Evolutionary conservation across 2,113 vertebrate genomes (phyloP), one percentile per base, ranked within the genome.

Genomic region (Petrocephalus zakoni): DNA sequence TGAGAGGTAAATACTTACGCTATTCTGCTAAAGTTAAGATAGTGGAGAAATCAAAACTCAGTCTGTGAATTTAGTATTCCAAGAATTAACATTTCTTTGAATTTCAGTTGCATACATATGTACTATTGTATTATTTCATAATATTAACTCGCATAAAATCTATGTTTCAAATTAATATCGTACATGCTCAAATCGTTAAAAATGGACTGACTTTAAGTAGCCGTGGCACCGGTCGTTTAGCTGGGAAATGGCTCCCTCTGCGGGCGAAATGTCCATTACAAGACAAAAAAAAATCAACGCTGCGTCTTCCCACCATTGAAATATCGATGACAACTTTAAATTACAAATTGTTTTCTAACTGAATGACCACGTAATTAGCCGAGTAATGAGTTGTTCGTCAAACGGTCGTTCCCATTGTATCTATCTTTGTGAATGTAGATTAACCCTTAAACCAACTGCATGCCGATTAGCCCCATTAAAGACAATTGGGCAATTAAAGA

Each of bases 361-460:
- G 84, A 85, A 53, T 53, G 13, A 85, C 84, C 51, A 25, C 2
- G 22, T 85, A 85, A 87, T 87, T 58, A 61, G 53, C 15, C 1
- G 53, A 61, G 34, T 58, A 87, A 87, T 61, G 85, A 87, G 17
- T 46, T 64, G 13, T 11, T 85, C 5, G 0, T 52, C 53, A 19
- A 53, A 47, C 9, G 11, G 2, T 17, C 72, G 25, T 47, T 25
- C 34, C 42, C 4, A 82, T 42, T 88, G 47, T 81, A 22, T 78
- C 34, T 37, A 56, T n/a, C 87, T 82, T 88, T 81, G 52, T 46
- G 51, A 88, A 81, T 52, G 29, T 42, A 56, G 29, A 88, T 46
- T 56, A 82, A 25, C 72, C 52, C 19, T n/a, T 46, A 56, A 72
- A 72, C 47, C 34, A n/a, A 37, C 5, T 34, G 52, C 6, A 47